Conservation (phyloP, 2,113 vertebrate species). For the Brachyistius frenatus region DNA sequence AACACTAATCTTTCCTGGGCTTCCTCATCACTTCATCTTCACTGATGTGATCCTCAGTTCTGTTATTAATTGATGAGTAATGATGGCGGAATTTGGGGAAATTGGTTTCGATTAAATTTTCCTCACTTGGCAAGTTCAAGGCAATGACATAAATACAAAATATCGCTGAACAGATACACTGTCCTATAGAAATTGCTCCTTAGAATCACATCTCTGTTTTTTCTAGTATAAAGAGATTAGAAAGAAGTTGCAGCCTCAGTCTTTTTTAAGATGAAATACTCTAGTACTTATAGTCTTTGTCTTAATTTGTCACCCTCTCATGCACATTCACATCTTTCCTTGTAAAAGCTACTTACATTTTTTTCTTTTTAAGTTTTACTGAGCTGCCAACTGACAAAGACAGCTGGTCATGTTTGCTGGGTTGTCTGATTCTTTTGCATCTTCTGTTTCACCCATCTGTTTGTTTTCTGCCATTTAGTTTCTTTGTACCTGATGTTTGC, state of each 20-base stretch:
- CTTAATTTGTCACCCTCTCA: neutral
- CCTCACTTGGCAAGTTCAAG: conserved; percentile 38
- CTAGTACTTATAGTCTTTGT: neutral
- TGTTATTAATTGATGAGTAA: conserved; percentile 33
- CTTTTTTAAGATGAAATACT: conserved; percentile 6
- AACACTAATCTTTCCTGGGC: conserved; percentile 2
- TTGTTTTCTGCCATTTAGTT: conserved; percentile 37
- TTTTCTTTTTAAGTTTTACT: conserved; percentile 3
- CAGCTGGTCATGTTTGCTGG: conserved; percentile 38
- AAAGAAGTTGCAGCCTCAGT: conserved; percentile 11
- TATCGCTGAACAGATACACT: conserved; percentile 27
- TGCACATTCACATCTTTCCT: neutral
- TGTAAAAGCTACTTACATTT: neutral
- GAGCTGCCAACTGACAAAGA: conserved; percentile 49
- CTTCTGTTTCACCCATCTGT: neutral
- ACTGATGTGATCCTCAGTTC: conserved; percentile 14
- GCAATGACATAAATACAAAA: conserved; percentile 18
- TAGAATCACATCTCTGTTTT: neutral
- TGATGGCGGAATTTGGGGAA: conserved; percentile 17
- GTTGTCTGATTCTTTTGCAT: conserved; percentile 64
- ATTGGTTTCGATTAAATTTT: conserved; percentile 40
- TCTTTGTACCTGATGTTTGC: conserved; percentile 33
- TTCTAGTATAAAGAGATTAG: neutral
- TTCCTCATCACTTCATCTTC: conserved; percentile 24
- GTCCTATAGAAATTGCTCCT: neutral